Conservation (phyloP, 2,888 invertebrate species). For the Acanthosoma haemorrhoidale region DNA sequence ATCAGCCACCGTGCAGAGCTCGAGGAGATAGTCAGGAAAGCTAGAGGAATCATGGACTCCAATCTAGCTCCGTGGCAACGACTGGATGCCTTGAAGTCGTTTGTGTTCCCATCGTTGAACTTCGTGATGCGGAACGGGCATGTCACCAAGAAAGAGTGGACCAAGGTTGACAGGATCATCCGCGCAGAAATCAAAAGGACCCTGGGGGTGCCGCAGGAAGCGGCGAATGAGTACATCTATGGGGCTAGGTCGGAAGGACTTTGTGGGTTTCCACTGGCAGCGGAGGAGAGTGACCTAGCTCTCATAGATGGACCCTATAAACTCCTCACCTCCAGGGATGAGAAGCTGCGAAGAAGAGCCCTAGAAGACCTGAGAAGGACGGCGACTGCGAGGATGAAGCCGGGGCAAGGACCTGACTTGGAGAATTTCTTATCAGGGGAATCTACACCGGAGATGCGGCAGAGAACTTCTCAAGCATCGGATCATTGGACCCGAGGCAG, state of each 20-base stretch:
- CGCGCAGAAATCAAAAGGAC: too few relatives aligned
- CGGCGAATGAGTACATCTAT: neutral
- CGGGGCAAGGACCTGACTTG: neutral
- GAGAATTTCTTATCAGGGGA: neutral
- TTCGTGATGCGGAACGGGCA: too few relatives aligned
- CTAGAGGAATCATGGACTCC: neutral
- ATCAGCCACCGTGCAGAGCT: neutral
- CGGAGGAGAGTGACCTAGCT: too few relatives aligned
- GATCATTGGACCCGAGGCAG: neutral
- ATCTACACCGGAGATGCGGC: neutral
- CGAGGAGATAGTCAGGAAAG: too few relatives aligned
- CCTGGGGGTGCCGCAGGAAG: too few relatives aligned
- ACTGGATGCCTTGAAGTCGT: neutral
- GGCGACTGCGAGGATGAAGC: too few relatives aligned
- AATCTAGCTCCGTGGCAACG: neutral
- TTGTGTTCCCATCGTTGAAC: neutral
- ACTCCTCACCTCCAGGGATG: constrained; percentile 17
- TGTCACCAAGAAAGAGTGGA: constrained; percentile 4
- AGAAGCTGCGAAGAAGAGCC: too few relatives aligned
- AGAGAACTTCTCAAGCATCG: neutral
- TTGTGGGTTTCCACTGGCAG: too few relatives aligned
- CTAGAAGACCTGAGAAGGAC: neutral
- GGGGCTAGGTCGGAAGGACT: constrained; percentile 8
- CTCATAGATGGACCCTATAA: constrained; percentile 13
- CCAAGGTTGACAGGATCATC: too few relatives aligned